A percentile compares a stretch with the other conserved stretches of the same genome.
Conservation (phyloP, 92 coral and sea anemone species). For the Heteractis magnifica region DNA sequence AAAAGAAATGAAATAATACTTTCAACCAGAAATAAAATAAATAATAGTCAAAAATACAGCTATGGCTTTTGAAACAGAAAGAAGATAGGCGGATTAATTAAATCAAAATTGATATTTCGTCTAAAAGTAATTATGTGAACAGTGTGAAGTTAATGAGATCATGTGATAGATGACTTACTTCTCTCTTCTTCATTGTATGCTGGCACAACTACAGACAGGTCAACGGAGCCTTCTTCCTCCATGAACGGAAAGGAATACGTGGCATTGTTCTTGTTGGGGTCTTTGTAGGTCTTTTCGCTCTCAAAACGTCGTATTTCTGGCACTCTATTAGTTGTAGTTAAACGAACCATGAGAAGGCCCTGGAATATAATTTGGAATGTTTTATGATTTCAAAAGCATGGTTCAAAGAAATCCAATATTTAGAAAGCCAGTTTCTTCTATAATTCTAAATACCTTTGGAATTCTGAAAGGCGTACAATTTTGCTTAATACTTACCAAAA, state of each 20-base stretch:
- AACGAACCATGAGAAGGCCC: conserved; percentile 62
- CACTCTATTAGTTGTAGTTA: conserved; percentile 73
- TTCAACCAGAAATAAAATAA: not conserved
- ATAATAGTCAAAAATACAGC: not conserved
- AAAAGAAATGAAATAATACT: not conserved
- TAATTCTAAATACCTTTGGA: not conserved
- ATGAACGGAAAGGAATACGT: conserved; percentile 88
- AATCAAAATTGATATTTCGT: not conserved
- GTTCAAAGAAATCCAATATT: not conserved
- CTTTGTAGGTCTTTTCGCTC: conserved; percentile 87
- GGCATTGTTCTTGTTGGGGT: conserved; percentile 88
- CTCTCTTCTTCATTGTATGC: conserved; percentile 95
- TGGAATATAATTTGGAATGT: conserved; percentile 15
- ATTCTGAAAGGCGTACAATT: not conserved
- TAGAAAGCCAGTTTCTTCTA: not conserved
- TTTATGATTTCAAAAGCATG: not conserved
- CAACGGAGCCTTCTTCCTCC: conserved; percentile 90
- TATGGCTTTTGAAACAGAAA: not conserved
- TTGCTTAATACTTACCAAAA: conserved; percentile 15
- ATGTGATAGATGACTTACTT: conserved; percentile 65
- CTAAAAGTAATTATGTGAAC: not conserved
- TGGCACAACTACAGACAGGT: conserved; percentile 85
- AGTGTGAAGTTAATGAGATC: not conserved
- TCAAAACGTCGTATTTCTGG: conserved; percentile 77
- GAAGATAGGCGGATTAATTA: not conserved